phyloP scores from a whole-genome alignment of 1,140 invertebrate genomes.

The Oncopeltus fasciatus region DNA sequence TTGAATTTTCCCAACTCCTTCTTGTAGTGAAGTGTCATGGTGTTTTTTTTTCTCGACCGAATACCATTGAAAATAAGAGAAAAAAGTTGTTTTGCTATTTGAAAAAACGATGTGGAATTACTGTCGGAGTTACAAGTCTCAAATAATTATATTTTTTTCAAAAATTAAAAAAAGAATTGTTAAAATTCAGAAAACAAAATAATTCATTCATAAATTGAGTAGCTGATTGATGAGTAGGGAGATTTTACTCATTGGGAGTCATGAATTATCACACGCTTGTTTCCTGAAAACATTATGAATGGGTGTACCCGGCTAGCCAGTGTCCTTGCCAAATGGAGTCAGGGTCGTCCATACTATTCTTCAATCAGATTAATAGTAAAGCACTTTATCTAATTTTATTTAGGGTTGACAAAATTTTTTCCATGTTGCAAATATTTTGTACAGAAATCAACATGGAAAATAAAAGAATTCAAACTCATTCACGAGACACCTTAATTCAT shows the following conservation, averaged over 20 bases:
- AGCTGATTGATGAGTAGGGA: neutral
- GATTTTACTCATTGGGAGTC: neutral
- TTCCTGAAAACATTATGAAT: conserved; percentile 9
- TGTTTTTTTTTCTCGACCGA: neutral
- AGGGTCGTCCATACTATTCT: neutral
- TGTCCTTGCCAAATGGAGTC: neutral
- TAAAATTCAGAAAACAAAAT: neutral
- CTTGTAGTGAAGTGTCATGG: neutral
- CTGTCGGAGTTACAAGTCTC: too few relatives aligned
- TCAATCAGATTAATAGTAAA: too few relatives aligned
- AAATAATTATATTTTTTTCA: neutral
- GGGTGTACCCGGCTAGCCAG: neutral
- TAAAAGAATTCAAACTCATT: too few relatives aligned
- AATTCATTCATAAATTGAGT: neutral
- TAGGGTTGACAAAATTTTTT: too few relatives aligned
- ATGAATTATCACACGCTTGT: neutral
- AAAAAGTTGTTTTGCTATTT: too few relatives aligned
- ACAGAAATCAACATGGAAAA: too few relatives aligned
- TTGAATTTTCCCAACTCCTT: neutral
- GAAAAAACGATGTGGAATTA: too few relatives aligned
- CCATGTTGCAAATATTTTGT: too few relatives aligned
- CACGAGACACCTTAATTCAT: too few relatives aligned
- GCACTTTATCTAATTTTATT: too few relatives aligned
- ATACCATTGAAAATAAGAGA: neutral
- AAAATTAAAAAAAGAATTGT: neutral